Conservation (phyloP, 2,113 vertebrate species). For the Labeo rohita region DNA sequence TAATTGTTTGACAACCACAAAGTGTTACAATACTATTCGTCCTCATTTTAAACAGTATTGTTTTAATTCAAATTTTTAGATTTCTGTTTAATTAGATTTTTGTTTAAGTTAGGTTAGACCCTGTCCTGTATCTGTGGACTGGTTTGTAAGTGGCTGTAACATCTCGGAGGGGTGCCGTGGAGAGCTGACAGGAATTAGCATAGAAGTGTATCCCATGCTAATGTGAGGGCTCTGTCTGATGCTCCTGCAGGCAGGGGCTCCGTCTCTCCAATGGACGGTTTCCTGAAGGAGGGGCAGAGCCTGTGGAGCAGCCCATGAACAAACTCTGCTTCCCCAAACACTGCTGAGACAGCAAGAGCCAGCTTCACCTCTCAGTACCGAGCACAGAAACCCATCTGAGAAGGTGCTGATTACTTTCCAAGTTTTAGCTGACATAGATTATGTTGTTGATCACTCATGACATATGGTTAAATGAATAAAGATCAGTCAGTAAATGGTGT, state of each 20-base stretch:
- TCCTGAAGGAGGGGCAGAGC: slow-evolving; percentile 63
- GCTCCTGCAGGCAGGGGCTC: slow-evolving; percentile 54
- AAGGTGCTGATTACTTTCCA: neutral
- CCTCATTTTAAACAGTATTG: neutral
- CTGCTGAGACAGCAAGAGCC: slow-evolving; percentile 15
- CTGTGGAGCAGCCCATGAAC: slow-evolving; percentile 48
- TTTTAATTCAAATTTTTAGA: neutral
- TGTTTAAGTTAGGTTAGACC: neutral
- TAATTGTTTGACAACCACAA: neutral
- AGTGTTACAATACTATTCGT: neutral
- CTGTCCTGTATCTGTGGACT: slow-evolving; percentile 56
- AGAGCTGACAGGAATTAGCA: slow-evolving; percentile 73
- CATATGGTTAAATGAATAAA: neutral
- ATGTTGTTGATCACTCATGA: neutral
- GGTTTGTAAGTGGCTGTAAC: slow-evolving; percentile 74
- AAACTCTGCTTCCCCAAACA: slow-evolving; percentile 31
- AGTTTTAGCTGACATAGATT: neutral
- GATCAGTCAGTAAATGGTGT: neutral
- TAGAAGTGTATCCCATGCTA: slow-evolving; percentile 73
- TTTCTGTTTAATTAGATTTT: neutral
- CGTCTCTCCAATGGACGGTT: slow-evolving; percentile 62
- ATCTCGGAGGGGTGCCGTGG: slow-evolving; percentile 66
- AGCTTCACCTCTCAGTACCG: neutral
- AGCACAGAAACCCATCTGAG: neutral
- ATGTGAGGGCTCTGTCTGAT: slow-evolving; percentile 68